Evolutionary conservation across 2,888 invertebrate genomes (phyloP), one percentile per base, ranked within the genome.

Genomic region (Isoperla grammatica): DNA sequence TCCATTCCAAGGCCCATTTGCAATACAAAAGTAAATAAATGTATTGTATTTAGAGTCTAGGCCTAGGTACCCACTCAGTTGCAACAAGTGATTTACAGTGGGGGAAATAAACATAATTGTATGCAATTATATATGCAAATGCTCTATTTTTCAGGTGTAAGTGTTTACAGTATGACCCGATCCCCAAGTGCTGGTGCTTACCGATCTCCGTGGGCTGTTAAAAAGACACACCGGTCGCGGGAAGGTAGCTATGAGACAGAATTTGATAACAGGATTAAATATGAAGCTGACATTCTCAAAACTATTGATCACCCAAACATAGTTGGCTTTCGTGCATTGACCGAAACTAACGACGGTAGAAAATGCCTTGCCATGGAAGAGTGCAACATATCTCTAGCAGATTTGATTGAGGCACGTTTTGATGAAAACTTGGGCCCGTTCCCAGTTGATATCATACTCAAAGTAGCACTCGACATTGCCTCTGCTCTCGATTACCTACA

Each of bases 151-250:
- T 13, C 61, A 88, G 88, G 91, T 57, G 85, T 91, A 12, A 83
- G 81, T 65, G 90, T 92, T 0, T 89, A 87, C 74, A 84, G 87
- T 65, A 71, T 91, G 63, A 79, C 88, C 59, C 78, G 91, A 63
- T 87, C 88, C 0, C 88, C 90, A 0, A 77, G 79, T 66, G 79
- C 80, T 1, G 85, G 87, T 6, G 79, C 82, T 66, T 73, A 79
- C 0, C 79, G 84, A n/a, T 92, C 92, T 0, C 92, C 92, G 0
- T 92, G 92, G 92, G 92, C 91, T 0, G 77, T 93, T 0, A 93
- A 93, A 71, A 86, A 88, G 73, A 71, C 90, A 1, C 81, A 81
- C 65, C 79, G 77, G 54, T 73, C 73, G 2, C 76, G 77, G 15
- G 78, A 78, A 66, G 63, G 9, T 6, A 64, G 64, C 1, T 67